Conservation (phyloP, 2,797 vertebrate species). For the Capromys pilorides region DNA sequence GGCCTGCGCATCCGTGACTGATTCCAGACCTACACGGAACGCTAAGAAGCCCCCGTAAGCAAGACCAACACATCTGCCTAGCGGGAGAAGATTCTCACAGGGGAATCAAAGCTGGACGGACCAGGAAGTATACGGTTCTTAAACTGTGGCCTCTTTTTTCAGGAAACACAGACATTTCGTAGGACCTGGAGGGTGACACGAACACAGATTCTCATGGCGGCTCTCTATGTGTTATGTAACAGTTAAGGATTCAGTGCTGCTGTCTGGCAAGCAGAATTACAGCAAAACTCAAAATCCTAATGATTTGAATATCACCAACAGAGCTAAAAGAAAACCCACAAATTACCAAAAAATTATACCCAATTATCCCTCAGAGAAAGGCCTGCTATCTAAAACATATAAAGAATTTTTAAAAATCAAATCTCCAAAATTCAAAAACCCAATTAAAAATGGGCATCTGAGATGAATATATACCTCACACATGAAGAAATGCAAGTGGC, state of each 20-base stretch:
- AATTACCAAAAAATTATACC: too few species aligned
- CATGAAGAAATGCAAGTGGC: too few species aligned
- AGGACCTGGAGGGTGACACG: neutral
- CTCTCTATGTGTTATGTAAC: neutral
- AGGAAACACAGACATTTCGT: neutral
- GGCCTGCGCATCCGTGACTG: neutral
- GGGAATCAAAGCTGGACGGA: neutral
- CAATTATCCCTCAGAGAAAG: too few species aligned
- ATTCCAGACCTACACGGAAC: neutral
- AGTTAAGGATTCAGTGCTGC: neutral
- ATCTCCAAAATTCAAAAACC: too few species aligned
- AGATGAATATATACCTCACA: too few species aligned
- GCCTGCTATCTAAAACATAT: too few species aligned
- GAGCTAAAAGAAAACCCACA: too few species aligned
- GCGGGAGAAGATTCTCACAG: neutral
- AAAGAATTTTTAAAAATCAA: too few species aligned
- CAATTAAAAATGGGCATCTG: too few species aligned
- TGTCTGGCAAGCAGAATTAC: neutral
- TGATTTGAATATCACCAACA: neutral
- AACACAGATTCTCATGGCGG: constrained; percentile 1
- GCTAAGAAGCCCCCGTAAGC: neutral
- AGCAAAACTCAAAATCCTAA: constrained; percentile 28
- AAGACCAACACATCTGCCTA: neutral
- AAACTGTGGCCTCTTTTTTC: neutral
- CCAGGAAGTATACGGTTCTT: neutral